phyloP scores from a whole-genome alignment of 1,140 invertebrate species.

The Sesamia nonagrioides region DNA sequence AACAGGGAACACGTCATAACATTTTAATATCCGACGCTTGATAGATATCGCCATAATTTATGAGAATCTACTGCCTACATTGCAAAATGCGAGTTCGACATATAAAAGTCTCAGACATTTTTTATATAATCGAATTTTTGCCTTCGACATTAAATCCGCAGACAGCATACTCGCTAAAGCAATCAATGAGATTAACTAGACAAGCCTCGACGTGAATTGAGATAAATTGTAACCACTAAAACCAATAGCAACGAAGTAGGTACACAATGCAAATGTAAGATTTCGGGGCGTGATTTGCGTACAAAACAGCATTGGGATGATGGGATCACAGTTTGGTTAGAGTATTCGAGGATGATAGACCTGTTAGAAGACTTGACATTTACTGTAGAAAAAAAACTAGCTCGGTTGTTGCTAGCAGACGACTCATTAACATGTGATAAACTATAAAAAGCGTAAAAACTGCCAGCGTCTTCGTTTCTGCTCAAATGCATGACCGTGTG shows the following conservation, averaged over 20 bases:
- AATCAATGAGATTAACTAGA: slow-evolving; percentile 43
- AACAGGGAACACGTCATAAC: slow-evolving; percentile 44
- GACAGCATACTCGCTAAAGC: slow-evolving; percentile 11
- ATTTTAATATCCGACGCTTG: slow-evolving; percentile 39
- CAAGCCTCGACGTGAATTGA: slow-evolving; percentile 23
- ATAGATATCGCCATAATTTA: slow-evolving; percentile 36
- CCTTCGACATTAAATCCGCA: slow-evolving; percentile 2
- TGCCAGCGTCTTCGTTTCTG: slow-evolving; percentile 19
- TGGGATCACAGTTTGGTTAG: background rate
- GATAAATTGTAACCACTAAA: slow-evolving; percentile 35
- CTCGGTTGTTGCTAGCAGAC: slow-evolving; percentile 18
- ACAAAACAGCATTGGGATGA: slow-evolving; percentile 9
- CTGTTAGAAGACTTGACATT: background rate
- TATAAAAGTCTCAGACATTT: slow-evolving; percentile 1
- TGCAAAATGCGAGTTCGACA: background rate
- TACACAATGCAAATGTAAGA: slow-evolving; percentile 15
- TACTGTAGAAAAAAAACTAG: slow-evolving; percentile 18
- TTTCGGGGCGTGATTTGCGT: slow-evolving; percentile 26
- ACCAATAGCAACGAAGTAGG: slow-evolving; percentile 17
- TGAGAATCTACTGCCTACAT: slow-evolving; percentile 21
- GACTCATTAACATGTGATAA: slow-evolving; percentile 28
- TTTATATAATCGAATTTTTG: background rate
- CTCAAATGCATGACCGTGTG: slow-evolving; percentile 39
- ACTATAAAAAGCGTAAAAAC: slow-evolving; percentile 4
- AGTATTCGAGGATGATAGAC: background rate